Conservation (phyloP, 2,888 invertebrate species). For the Drosophila fulvimacula region DNA sequence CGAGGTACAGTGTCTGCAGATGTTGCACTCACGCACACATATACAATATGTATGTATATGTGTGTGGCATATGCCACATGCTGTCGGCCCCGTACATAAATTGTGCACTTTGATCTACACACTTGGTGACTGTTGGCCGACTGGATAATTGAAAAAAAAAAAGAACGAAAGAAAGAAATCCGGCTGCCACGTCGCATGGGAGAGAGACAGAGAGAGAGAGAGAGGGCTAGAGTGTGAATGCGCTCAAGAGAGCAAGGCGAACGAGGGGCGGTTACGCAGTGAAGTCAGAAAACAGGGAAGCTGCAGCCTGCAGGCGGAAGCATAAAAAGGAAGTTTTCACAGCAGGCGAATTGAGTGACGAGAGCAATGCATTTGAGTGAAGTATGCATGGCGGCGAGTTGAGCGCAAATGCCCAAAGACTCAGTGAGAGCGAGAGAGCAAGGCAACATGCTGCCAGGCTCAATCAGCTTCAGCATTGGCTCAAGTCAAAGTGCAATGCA, state of each 20-base stretch:
- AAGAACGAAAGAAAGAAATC: not conserved
- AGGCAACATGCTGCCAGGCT: slow-evolving; percentile 1
- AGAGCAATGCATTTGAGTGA: slow-evolving; percentile 11
- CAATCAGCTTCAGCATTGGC: not conserved
- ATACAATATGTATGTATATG: not conserved
- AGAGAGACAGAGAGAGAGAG: not conserved
- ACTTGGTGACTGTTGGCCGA: slow-evolving; percentile 33
- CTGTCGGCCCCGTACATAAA: slow-evolving; percentile 1
- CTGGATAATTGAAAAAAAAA: slow-evolving; percentile 29
- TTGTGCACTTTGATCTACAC: slow-evolving; percentile 52
- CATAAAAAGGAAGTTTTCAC: slow-evolving; percentile 62
- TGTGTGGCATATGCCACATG: slow-evolving; percentile 1
- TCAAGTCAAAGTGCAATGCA: slow-evolving; percentile 41
- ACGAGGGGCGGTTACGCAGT: slow-evolving; percentile 2
- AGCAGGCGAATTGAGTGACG: slow-evolving; percentile 13
- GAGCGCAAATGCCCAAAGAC: slow-evolving; percentile 14
- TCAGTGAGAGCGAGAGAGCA: not conserved
- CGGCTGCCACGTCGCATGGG: slow-evolving; percentile 31
- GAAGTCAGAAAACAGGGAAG: slow-evolving; percentile 44
- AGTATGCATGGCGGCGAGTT: slow-evolving; percentile 10
- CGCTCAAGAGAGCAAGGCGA: not conserved
- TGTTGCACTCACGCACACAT: not conserved
- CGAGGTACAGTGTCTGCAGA: slow-evolving; percentile 23
- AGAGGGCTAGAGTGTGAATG: slow-evolving; percentile 1
- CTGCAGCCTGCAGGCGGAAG: slow-evolving; percentile 61